Percentiles rank a stretch among this genome's conserved stretches.
phyloP scores from a whole-genome alignment of 2,797 vertebrate genomes.

The Pipistrellus pygmaeus region DNA sequence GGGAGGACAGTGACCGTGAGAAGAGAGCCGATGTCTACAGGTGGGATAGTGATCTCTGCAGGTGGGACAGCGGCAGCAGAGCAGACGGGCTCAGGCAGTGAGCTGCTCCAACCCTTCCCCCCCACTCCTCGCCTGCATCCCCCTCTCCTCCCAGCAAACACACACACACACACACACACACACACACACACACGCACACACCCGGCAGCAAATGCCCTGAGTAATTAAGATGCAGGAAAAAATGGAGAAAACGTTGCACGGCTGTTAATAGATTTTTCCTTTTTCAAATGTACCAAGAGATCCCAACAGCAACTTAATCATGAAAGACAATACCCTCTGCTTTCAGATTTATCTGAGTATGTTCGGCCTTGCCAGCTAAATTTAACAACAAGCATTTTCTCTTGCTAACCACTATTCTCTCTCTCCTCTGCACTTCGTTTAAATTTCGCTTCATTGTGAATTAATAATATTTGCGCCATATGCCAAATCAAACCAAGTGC shows the following conservation, averaged over 20 bases:
- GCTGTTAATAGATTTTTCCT: background rate
- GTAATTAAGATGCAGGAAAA: background rate
- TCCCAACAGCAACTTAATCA: constrained; percentile 23
- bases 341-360: constrained; percentile 38
- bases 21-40: background rate
- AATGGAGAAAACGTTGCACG: background rate
- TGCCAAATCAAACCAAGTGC: constrained; percentile 59
- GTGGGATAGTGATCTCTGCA: background rate
- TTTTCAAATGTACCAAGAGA: constrained; percentile 55
- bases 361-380: constrained; percentile 50
- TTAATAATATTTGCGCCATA: constrained; percentile 74
- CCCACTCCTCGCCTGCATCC: rapidly evolving
- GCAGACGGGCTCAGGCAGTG: background rate
- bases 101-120: background rate
- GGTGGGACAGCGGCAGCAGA: background rate
- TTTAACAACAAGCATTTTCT: constrained; percentile 47
- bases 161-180: no score
- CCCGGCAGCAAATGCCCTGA: background rate
- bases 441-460: constrained; percentile 71
- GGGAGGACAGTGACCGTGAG: background rate
- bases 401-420: constrained; percentile 49
- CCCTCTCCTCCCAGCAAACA: no score
- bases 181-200: background rate
- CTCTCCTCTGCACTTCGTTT: constrained; percentile 52
- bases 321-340: constrained; percentile 44